These are phyloP conservation scores for Rhopalosiphum nymphaeae DNA, from an alignment of 2,888 invertebrate species.

Conservation along the genomic window DNA sequence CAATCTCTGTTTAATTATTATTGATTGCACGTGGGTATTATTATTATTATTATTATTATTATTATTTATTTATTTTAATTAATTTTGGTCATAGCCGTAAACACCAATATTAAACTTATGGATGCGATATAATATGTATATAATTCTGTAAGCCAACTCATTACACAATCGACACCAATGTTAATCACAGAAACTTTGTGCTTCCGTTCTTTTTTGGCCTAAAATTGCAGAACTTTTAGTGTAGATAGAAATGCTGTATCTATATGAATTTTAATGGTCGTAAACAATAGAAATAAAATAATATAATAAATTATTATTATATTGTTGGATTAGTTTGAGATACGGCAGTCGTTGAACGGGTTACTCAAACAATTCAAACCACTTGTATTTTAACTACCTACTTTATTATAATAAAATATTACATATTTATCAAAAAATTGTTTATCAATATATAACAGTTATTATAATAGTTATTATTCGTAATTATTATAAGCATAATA, in stretches of 20 bases:
- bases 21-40: neutral
- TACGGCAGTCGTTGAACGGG: neutral
- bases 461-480: neutral
- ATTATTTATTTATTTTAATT: neutral
- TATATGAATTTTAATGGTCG: neutral
- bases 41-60: neutral
- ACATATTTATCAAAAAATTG: neutral
- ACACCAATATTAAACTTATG: neutral
- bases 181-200: neutral
- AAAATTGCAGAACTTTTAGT: neutral
- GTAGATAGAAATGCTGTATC: neutral
- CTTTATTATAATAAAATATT: neutral
- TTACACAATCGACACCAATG: neutral
- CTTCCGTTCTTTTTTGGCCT: neutral
- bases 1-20: neutral
- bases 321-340: neutral
- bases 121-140: neutral
- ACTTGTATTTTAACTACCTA: neutral
- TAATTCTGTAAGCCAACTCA: neutral
- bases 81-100: neutral
- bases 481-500: neutral
- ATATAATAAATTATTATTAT: neutral
- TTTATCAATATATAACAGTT: neutral
- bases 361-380: neutral
- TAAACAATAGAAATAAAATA: neutral